Evolutionary conservation across 2,888 invertebrate genomes (phyloP).

Genomic region (Caenorhabditis angaria): DNA sequence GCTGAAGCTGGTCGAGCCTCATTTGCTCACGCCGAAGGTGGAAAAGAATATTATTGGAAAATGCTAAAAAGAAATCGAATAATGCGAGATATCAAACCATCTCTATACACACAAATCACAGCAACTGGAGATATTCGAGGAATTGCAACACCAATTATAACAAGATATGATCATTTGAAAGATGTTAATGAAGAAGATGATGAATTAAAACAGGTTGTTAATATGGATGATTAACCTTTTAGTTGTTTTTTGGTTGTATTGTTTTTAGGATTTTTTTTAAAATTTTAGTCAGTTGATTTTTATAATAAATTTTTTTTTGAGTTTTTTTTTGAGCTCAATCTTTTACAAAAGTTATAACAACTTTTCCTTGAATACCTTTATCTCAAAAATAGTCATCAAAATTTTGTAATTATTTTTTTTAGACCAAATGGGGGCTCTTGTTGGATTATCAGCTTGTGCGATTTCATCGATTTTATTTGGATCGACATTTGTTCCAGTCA

Average conservation of each 20-base stretch:
- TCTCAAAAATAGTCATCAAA: background rate
- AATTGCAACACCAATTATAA: slow-evolving; percentile 59
- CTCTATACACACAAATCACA: slow-evolving; percentile 53
- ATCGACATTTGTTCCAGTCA: slow-evolving; percentile 74
- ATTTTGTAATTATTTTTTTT: background rate
- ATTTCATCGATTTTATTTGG: slow-evolving; percentile 75
- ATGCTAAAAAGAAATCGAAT: slow-evolving; percentile 63
- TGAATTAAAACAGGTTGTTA: slow-evolving; percentile 55
- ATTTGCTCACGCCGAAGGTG: slow-evolving; percentile 64
- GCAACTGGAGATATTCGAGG: slow-evolving; percentile 63
- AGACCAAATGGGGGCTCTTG: slow-evolving; percentile 41
- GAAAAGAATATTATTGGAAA: slow-evolving; percentile 69
- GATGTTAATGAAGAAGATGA: slow-evolving; percentile 62
- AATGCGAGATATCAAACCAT: slow-evolving; percentile 47
- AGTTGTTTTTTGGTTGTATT: background rate
- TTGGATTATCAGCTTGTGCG: slow-evolving; percentile 73
- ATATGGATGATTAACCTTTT: slow-evolving; percentile 53
- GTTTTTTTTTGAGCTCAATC: background rate
- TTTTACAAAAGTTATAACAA: background rate
- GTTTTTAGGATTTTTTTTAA: slow-evolving; percentile 6
- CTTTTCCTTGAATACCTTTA: background rate
- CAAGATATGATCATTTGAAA: slow-evolving; percentile 62
- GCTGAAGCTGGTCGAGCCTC: slow-evolving; percentile 59
- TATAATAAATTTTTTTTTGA: background rate
- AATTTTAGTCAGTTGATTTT: background rate